Base-by-base conservation (phyloP, 2,113 vertebrate species). In the Tachuris rubrigastra region DNA sequence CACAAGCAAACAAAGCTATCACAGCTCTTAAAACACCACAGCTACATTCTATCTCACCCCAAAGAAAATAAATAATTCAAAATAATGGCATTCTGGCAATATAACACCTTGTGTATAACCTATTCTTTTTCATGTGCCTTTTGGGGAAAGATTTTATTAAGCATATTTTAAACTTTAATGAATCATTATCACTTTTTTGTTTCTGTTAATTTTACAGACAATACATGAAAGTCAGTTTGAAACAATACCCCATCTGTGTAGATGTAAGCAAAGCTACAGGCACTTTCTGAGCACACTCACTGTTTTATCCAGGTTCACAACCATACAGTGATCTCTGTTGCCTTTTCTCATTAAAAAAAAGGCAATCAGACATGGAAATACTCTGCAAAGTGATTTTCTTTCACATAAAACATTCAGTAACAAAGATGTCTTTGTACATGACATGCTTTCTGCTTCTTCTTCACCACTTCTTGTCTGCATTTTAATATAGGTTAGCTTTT, bases 311-410 rank as follows among this genome's bases (percentile, higher is more conserved):
- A 87, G 81, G 90, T 96, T 95, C 83, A 91, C 50, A 94, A 92
- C 55, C 72, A 47, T 89, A 85, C 46, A 55, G 47, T 42, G 52
- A 87, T 69, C 63, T 86, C 79, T 91, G 58, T 42, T 89, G 82
- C 22, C 79, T 95, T 96, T 90, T 96, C 92, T 97, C 63, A 91
- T 91, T 90, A 94, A 93, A 94, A 75, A 90, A 96, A 97, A 88
- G 25, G 24, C 84, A 96, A 71, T 96, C 87, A 91, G 74, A 86
- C 66, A 77, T 75, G 66, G 66, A 93, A 92, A 93, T 95, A 85
- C 28, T 49, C 74, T 78, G 50, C 49, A 95, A 97, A 66, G 82
- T 90, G 86, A 93, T 95, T 93, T 94, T 96, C 72, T 91, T 96
- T 92, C 49, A 89, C 69, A 19, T 69, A 73, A 97, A 96, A 97